Evolutionary conservation across 2,888 invertebrate species (phyloP), one percentile per base, ranked within the genome.

Genomic region (Penaeus monodon): DNA sequence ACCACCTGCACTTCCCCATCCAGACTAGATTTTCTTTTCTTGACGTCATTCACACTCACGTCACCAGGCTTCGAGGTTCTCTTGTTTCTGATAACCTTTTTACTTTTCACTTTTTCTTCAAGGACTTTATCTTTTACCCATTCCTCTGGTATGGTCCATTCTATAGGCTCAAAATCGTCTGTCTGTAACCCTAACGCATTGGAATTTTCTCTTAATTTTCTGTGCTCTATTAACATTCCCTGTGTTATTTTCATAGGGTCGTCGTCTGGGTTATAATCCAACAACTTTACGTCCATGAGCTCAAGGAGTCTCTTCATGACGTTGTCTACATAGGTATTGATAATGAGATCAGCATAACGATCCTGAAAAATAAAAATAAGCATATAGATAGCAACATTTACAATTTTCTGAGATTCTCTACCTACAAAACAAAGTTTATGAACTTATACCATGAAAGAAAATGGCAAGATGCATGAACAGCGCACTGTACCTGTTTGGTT

Each of bases 261-360:
- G 6, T 93, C 92, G 24, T 93, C 92, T 81, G 93, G 93, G 70
- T 93, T 93, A 92, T 97, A 98, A 63, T 94, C 94, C 3, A 96
- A 95, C 91, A 97, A 95, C 91, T 95, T 94, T 38, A 97, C 91
- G 22, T 94, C 94, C 66, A 98, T 93, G 88, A 95, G 94, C 91
- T 95, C 94, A 94, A 96, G 95, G 0, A 98, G 93, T 91, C 94
- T 95, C 87, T 94, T 93, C 91, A 98, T 93, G 79, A 98, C 94
- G 85, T 95, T 95, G 92, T 99, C 98, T 0, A 98, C 97, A 93
- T 97, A 98, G 27, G 96, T 95, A 91, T 97, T 96, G 90, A 99
- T 97, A 79, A 96, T 94, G 88, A 99, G 93, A 92, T 98, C 96
- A 44, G 98, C 96, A 93, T 97, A 97, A 92, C 96, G 96, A 92